phyloP scores from a whole-genome alignment of 1,140 invertebrate species.

The Drosophila tropicalis region DNA sequence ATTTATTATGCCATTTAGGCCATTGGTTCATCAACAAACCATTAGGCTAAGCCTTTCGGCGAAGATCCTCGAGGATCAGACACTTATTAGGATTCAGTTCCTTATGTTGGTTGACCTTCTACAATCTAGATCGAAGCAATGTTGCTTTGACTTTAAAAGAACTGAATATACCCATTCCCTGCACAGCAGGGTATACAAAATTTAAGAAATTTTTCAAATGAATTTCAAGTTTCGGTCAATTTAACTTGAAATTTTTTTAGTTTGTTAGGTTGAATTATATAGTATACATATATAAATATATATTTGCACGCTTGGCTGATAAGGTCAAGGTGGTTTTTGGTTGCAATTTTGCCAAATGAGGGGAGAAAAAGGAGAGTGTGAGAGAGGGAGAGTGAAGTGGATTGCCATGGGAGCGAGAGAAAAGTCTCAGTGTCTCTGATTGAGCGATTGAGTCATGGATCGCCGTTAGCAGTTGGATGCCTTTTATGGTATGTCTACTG shows the following conservation, averaged over 20 bases:
- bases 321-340: slow-evolving; percentile 50
- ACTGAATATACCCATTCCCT: neutral
- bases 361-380: neutral
- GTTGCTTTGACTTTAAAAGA: too few relatives aligned
- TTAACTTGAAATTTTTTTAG: slow-evolving; percentile 41
- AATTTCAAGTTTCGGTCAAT: slow-evolving; percentile 57
- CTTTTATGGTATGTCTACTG: slow-evolving; percentile 13
- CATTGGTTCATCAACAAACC: too few relatives aligned
- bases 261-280: neutral
- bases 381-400: neutral
- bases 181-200: neutral
- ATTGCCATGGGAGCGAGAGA: neutral
- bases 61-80: too few relatives aligned
- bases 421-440: neutral
- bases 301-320: slow-evolving; percentile 44
- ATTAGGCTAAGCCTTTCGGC: too few relatives aligned
- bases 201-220: slow-evolving; percentile 25
- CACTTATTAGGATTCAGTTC: too few relatives aligned
- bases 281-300: neutral
- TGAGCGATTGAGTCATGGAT: slow-evolving; percentile 10
- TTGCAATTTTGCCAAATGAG: slow-evolving; percentile 11
- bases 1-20: too few relatives aligned
- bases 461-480: neutral
- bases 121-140: too few relatives aligned
- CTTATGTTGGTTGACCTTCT: too few relatives aligned